phyloP scores from a whole-genome alignment of 37 sponge, comb jelly and placozoan genomes.

The Cladorhizidae sp. region DNA sequence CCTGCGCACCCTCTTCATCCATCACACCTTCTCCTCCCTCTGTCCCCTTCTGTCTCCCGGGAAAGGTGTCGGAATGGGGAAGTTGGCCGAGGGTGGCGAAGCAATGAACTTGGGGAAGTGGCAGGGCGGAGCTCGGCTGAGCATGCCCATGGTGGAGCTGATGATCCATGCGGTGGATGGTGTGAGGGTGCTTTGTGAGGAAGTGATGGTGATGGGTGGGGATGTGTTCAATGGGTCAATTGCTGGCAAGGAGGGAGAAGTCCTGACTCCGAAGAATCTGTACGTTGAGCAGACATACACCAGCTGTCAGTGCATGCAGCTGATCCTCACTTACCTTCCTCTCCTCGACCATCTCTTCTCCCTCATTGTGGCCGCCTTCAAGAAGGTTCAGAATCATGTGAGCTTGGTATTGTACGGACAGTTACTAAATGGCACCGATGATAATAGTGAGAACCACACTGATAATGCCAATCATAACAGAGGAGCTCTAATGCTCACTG shows the following conservation, averaged over 20 bases:
- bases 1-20: constrained; percentile 41
- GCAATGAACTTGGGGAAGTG: neutral
- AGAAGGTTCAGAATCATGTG: constrained; percentile 24
- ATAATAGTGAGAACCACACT: too few relatives aligned
- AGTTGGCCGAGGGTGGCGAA: constrained; percentile 1
- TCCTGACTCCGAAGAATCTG: neutral
- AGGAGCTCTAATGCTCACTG: too few relatives aligned
- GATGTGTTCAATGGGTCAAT: neutral
- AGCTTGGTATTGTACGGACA: too few relatives aligned
- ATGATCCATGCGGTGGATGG: constrained; percentile 18
- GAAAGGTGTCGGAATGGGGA: neutral
- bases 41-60: constrained; percentile 27
- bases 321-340: constrained; percentile 46
- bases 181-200: constrained; percentile 22
- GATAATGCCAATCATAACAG: too few relatives aligned
- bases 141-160: constrained; percentile 34
- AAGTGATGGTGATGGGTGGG: neutral
- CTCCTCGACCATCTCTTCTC: constrained; percentile 32
- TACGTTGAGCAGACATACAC: constrained; percentile 26
- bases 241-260: neutral
- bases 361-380: constrained; percentile 39
- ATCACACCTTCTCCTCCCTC: constrained; percentile 40
- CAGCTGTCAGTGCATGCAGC: constrained; percentile 44
- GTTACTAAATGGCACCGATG: too few relatives aligned
- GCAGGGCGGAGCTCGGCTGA: constrained; percentile 14